Evolutionary conservation across 2,113 vertebrate species (phyloP).

Genomic region (Trichomycterus rosablanca): DNA sequence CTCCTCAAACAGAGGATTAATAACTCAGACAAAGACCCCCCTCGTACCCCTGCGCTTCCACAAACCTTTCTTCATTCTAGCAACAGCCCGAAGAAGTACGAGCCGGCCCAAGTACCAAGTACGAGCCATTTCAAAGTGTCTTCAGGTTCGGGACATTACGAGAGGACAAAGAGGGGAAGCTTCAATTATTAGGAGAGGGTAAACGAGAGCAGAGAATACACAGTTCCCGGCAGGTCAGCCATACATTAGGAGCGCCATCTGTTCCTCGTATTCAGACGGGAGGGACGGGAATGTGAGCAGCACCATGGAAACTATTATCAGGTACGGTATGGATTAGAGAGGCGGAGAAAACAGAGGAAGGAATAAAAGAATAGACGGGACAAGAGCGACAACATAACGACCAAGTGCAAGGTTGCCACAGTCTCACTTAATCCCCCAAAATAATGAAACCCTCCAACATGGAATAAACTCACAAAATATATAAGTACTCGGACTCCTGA

Average conservation of each 20-base stretch:
- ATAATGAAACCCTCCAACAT: too few species aligned
- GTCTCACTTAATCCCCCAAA: too few species aligned
- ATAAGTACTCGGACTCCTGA: too few species aligned
- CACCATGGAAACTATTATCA: conserved; percentile 37
- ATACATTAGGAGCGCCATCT: conserved; percentile 39
- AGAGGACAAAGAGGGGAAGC: background rate
- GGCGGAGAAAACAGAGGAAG: conserved; percentile 1
- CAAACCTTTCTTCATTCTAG: too few species aligned
- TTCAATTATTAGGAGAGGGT: background rate
- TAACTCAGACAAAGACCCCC: conserved; percentile 10
- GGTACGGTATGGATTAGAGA: conserved; percentile 21
- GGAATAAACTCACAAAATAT: too few species aligned
- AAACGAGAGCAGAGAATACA: background rate
- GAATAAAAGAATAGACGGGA: too few species aligned
- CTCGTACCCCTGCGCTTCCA: background rate
- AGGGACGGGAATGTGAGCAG: conserved; percentile 13
- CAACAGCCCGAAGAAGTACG: background rate
- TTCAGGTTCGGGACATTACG: too few species aligned
- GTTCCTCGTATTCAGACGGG: conserved; percentile 33
- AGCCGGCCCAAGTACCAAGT: too few species aligned
- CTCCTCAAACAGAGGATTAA: conserved; percentile 21
- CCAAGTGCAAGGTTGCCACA: too few species aligned
- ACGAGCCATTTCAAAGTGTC: too few species aligned
- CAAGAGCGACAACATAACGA: too few species aligned
- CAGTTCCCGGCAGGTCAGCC: conserved; percentile 9